Conservation (phyloP, 2,888 invertebrate species). For the Scaptomyza polygonia region DNA sequence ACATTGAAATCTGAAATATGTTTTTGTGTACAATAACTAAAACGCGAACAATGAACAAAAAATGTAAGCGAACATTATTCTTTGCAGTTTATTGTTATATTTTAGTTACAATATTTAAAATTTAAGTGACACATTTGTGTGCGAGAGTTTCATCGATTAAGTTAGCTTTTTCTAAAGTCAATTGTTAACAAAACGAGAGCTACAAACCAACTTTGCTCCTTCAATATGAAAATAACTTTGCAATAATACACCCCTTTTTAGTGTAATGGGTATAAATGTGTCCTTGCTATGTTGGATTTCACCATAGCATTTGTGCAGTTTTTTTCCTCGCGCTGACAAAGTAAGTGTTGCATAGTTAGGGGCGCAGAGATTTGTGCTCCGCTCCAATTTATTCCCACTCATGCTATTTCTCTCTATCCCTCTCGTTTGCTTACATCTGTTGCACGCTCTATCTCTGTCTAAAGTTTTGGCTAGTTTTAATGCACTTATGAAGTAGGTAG, state of each 20-base stretch:
- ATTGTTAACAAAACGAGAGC: background rate
- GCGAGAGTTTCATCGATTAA: too few relatives aligned
- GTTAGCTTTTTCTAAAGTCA: too few relatives aligned
- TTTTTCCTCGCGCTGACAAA: conserved; percentile 48
- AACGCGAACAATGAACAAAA: too few relatives aligned
- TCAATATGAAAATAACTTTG: background rate
- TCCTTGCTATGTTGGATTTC: conserved; percentile 41
- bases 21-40: too few relatives aligned
- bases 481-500: conserved; percentile 66
- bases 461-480: conserved; percentile 66
- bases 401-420: background rate
- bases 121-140: too few relatives aligned
- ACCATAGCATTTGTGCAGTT: conserved; percentile 41
- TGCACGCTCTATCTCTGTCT: conserved; percentile 16
- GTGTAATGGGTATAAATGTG: conserved; percentile 20
- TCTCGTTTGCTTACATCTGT: background rate
- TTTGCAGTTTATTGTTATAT: too few relatives aligned
- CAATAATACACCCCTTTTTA: background rate
- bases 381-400: conserved; percentile 43
- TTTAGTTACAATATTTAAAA: too few relatives aligned
- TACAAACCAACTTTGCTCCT: too few relatives aligned
- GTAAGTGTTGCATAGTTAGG: conserved; percentile 71
- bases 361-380: conserved; percentile 46
- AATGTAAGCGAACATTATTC: too few relatives aligned
- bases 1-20: too few relatives aligned